Evolutionary conservation across 1,140 invertebrate species (phyloP).

Genomic region (Drosophila tsacasi): DNA sequence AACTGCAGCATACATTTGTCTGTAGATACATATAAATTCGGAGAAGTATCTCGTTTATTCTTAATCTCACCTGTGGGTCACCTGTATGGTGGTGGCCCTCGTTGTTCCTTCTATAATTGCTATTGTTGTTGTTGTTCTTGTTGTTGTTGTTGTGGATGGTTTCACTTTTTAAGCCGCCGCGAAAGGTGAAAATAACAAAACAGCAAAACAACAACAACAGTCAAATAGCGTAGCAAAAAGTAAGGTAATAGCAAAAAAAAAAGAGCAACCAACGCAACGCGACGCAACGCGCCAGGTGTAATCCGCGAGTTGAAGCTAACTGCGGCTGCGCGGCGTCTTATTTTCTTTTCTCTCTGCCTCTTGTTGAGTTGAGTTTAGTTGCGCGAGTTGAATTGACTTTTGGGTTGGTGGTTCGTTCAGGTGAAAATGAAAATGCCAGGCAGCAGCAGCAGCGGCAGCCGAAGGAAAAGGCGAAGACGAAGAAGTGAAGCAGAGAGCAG

Average conservation of each 20-base stretch:
- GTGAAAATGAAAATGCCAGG: constrained; percentile 24
- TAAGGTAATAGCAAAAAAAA: constrained; percentile 3
- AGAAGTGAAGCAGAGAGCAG: constrained; percentile 17
- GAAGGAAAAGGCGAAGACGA: constrained; percentile 9
- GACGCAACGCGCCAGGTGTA: constrained; percentile 28
- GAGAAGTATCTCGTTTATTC: neutral
- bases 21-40: too few species aligned
- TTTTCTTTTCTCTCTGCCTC: constrained; percentile 45
- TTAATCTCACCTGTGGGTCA: constrained; percentile 12
- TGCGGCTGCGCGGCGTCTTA: constrained; percentile 54
- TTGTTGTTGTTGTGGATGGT: constrained; percentile 12
- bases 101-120: neutral
- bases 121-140: neutral
- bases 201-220: neutral
- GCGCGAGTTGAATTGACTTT: constrained; percentile 11
- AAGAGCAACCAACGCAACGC: constrained; percentile 6
- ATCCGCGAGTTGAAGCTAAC: constrained; percentile 21
- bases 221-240: neutral
- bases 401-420: constrained; percentile 21
- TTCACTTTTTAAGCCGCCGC: constrained; percentile 67
- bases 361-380: constrained; percentile 21
- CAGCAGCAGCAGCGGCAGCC: neutral
- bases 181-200: neutral
- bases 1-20: constrained; percentile 3
- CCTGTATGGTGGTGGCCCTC: constrained; percentile 5